Percentiles rank a stretch among this genome's conserved stretches.
Evolutionary conservation across 2,797 vertebrate genomes (phyloP).

Genomic region (Cyclura pinguis): DNA sequence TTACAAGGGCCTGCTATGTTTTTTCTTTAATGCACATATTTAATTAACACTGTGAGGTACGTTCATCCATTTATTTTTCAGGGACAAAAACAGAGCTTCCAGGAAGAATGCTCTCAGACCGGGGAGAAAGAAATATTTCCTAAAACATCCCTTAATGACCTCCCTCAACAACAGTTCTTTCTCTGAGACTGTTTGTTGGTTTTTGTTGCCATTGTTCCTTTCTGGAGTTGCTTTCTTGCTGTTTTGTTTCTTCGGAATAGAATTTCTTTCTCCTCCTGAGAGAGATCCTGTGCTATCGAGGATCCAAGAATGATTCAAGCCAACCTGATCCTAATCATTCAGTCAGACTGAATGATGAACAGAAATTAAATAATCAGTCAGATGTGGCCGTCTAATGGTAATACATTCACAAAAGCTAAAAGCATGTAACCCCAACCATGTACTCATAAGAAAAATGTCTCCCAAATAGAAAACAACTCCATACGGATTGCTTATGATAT

Average conservation of each 20-base stretch:
- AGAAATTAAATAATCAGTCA: no score
- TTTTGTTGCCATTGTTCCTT: conserved; percentile 63
- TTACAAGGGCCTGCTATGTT: conserved; percentile 55
- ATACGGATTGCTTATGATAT: no score
- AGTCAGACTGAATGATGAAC: no score
- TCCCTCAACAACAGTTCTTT: neutral
- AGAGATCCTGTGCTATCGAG: neutral
- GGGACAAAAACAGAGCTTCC: neutral
- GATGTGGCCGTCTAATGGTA: no score
- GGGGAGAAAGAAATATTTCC: neutral
- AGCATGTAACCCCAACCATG: no score
- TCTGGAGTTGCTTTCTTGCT: no score
- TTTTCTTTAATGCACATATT: conserved; percentile 63
- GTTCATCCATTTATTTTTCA: neutral
- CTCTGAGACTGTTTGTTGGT: conserved; percentile 69
- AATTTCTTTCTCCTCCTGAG: neutral
- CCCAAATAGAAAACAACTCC: no score
- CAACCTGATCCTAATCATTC: no score
- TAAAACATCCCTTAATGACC: neutral
- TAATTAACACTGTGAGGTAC: conserved; percentile 56
- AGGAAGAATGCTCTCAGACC: neutral
- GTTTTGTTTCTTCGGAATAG: no score
- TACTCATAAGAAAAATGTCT: no score
- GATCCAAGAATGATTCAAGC: neutral
- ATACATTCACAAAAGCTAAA: no score